A percentile compares a stretch with the other conserved stretches of the same genome.
Conservation (phyloP, 2,888 invertebrate genomes). For the Beris morrisii region DNA sequence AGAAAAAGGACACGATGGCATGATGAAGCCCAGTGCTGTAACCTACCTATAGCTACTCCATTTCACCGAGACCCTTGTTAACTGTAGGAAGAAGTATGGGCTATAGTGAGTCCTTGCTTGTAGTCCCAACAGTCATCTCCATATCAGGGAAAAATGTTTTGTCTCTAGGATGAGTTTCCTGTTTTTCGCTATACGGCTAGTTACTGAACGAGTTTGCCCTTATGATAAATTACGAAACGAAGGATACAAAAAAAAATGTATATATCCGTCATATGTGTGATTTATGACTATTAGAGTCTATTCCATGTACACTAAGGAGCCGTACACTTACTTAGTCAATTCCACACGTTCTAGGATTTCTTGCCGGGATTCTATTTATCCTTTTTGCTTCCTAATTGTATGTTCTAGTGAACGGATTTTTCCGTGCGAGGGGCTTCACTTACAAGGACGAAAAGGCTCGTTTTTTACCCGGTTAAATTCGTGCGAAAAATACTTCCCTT, state of each 20-base stretch:
- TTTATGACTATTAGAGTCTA: constrained; percentile 24
- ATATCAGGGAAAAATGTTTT: constrained; percentile 23
- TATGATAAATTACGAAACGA: too few species aligned
- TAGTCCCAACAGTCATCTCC: constrained; percentile 24
- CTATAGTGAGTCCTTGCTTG: background rate
- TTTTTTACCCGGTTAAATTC: too few species aligned
- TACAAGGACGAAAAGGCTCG: too few species aligned
- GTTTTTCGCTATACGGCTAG: background rate
- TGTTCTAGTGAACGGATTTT: background rate
- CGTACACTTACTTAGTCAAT: constrained; percentile 10
- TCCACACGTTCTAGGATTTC: constrained; percentile 13
- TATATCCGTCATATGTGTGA: constrained; percentile 32
- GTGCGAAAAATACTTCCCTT: too few species aligned
- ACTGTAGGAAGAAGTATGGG: constrained; percentile 1
- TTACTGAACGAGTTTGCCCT: background rate
- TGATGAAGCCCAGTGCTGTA: background rate
- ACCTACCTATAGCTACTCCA: background rate
- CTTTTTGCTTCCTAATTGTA: constrained; percentile 17
- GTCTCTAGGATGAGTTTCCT: constrained; percentile 18
- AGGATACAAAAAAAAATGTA: background rate
- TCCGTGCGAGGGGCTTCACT: too few species aligned
- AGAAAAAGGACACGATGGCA: background rate
- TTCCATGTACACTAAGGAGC: constrained; percentile 5
- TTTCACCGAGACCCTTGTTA: background rate
- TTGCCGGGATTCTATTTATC: constrained; percentile 11